Base-by-base conservation (phyloP, 2,113 vertebrate genomes). In the Aleadryas rufinucha region DNA sequence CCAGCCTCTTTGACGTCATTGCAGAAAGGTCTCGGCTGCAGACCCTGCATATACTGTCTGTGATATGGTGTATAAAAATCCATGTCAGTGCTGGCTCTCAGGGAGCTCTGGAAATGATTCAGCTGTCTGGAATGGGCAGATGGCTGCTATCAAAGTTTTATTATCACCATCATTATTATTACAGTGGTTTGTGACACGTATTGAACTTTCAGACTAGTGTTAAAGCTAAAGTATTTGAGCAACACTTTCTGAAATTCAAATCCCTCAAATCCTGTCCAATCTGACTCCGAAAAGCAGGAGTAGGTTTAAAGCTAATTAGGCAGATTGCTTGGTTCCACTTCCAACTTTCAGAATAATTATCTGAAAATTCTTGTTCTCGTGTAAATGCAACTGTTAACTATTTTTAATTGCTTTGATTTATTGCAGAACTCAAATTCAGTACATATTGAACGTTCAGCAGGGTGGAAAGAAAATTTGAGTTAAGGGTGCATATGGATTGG, bases 61-160 rank as follows among this genome's bases (percentile, higher is more conserved):
- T 94, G 71, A 87, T 92, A 71, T 45, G 77, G 84, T 96, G 94
- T 94, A 84, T 80, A 96, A 96, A 96, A 97, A 96, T 78, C 88
- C 76, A 4, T 97, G 92, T 90, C 91, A 96, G 50, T 49, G 44
- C 75, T 95, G 89, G 66, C 75, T 96, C 87, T 94, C 16, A 2
- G 75, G 63, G 84, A 97, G 82, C 86, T 41, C 92, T 98, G 94
- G 91, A 92, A 95, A 89, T 97, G 94, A 97, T 93, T 90, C 93
- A 96, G 33, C 86, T 94, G 59, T 96, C 96, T 97, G 87, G 80
- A 93, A 96, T 85, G 85, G 72, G 44, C 77, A 95, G 96, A 97
- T 93, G 86, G 78, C 88, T 96, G 94, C 87, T 87, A 87, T 97
- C 97, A 97, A 85, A 93, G 50, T 97, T 97, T 96, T 95, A 96